Conservation (phyloP, 1,140 invertebrate genomes). For the Trypoxylus dichotomus region DNA sequence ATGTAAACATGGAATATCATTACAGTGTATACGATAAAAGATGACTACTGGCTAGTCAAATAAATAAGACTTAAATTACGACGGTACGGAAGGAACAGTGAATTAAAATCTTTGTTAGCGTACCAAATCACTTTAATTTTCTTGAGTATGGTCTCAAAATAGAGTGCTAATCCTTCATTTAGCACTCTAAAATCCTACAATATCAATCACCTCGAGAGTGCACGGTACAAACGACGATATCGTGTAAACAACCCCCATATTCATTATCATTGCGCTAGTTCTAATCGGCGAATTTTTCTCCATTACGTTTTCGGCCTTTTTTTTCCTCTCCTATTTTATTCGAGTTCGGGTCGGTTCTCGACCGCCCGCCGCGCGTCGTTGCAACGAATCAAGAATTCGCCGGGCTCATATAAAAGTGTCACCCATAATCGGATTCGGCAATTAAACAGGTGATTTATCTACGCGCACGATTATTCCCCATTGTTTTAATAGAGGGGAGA, state of each 20-base stretch:
- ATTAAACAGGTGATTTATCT: constrained; percentile 24
- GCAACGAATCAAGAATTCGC: constrained; percentile 3
- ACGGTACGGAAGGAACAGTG: too few species aligned
- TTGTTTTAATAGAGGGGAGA: constrained; percentile 21
- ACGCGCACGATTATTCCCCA: constrained; percentile 2
- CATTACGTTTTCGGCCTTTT: neutral
- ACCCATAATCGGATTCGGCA: constrained; percentile 22
- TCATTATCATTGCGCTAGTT: neutral
- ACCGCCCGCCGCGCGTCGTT: neutral
- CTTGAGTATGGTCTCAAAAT: too few species aligned
- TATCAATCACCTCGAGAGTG: too few species aligned
- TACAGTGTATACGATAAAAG: too few species aligned
- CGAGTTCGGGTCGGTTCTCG: neutral
- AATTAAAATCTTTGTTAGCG: too few species aligned
- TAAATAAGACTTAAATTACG: too few species aligned
- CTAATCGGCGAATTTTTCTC: constrained; percentile 8
- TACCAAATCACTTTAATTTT: too few species aligned
- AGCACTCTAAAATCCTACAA: too few species aligned
- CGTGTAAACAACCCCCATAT: neutral
- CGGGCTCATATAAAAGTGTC: constrained; percentile 12
- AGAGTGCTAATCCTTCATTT: too few species aligned
- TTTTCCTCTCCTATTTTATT: neutral
- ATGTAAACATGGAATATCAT: too few species aligned
- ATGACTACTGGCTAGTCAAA: too few species aligned
- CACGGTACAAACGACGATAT: neutral